phyloP scores from a whole-genome alignment of 2,888 invertebrate species.

The Ophion costatus region DNA sequence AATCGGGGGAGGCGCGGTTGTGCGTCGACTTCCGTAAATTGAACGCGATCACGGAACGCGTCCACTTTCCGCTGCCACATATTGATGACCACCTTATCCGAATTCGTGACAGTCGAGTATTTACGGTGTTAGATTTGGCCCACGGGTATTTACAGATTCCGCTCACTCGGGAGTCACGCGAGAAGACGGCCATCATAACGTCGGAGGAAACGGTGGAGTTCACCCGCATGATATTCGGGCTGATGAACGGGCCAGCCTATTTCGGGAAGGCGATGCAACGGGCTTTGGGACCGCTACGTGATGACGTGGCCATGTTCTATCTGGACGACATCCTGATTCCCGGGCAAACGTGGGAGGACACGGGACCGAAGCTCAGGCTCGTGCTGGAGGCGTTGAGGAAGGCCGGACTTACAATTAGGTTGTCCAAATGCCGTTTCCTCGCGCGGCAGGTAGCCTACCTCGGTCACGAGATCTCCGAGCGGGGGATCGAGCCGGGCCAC shows the following conservation, averaged over 20 bases:
- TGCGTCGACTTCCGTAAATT: too few relatives aligned
- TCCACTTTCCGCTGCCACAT: background rate
- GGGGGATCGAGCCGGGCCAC: conserved; percentile 44
- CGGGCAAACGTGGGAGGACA: conserved; percentile 17
- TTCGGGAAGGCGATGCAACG: background rate
- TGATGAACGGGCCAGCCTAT: background rate
- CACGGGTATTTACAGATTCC: background rate
- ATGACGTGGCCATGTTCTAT: too few relatives aligned
- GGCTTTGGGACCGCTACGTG: background rate
- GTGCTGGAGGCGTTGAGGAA: conserved; percentile 66
- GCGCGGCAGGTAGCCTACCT: conserved; percentile 71
- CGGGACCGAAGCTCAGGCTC: conserved; percentile 58
- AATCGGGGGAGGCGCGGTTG: too few relatives aligned
- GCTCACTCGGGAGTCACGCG: background rate
- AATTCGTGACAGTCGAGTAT: too few relatives aligned
- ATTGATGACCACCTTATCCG: background rate
- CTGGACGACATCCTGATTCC: too few relatives aligned
- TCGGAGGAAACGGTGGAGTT: background rate
- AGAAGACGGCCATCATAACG: background rate
- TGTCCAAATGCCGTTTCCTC: conserved; percentile 72
- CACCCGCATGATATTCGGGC: background rate
- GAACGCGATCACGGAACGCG: background rate
- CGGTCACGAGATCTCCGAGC: conserved; percentile 68
- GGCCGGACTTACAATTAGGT: conserved; percentile 61
- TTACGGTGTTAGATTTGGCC: too few relatives aligned